Base-by-base conservation (phyloP, 2,888 invertebrate genomes). In the Agrochola macilenta region DNA sequence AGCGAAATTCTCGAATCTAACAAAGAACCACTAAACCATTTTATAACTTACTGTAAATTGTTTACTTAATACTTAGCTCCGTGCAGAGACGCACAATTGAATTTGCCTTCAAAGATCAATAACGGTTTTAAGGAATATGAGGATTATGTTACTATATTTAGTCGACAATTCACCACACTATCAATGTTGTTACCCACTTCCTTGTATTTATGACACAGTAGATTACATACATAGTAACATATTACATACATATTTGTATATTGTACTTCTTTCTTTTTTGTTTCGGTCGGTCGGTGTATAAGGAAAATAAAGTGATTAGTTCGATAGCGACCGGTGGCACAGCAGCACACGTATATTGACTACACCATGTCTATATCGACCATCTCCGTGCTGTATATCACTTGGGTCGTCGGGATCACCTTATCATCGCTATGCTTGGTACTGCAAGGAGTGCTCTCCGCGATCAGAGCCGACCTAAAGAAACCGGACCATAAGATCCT, bases 401-500 rank as follows among this genome's bases (percentile, higher is more conserved):
- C 89, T n/a, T 94, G 94, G 94, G 58, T 91, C 8, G 49, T 77
- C 9, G 95, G 94, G 14, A 90, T 95, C 23, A 26, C 60, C 7
- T 49, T 90, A 11, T 94, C 95, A 0, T 11, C 84, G 11, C 7
- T 89, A 2, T 90, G 92, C 52, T 69, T 94, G 0, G 14, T 92
- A 20, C 26, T 89, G 0, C 94, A 95, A 81, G 43, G 90, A 4
- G 14, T 84, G 3, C 39, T 94, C 1, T 91, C 92, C 63, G 57
- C 88, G 8, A n/a, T 90, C 1, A 72, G 17, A 90, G 39, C 91
- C 92, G 0, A 87, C 87, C 89, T 92, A 69, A 90, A 94, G n/a
- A 93, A 93, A 72, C 83, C 90, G 26, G 94, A 95, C 75, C 93
- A 94, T 75, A 92, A 91, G 76, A 91, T 94, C 9, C 83, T 95